Conservation (phyloP, 2,113 vertebrate genomes). For the Ammodytes dubius region DNA sequence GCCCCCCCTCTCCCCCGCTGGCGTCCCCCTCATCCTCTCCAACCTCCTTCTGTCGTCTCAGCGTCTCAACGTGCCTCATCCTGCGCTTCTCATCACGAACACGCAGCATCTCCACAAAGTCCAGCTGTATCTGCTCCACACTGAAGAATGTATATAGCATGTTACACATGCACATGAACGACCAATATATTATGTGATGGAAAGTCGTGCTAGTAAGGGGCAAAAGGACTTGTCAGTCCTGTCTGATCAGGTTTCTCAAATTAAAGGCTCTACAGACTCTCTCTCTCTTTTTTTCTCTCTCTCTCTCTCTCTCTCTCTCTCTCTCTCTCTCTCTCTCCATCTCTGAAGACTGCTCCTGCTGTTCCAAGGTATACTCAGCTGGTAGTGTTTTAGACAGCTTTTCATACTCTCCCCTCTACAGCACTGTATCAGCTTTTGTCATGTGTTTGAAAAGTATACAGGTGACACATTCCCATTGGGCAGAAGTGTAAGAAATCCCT, state of each 20-base stretch:
- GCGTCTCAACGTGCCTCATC: slow-evolving; percentile 76
- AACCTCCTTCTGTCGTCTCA: slow-evolving; percentile 74
- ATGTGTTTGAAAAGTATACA: slow-evolving; percentile 38
- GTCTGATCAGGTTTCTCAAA: slow-evolving; percentile 58
- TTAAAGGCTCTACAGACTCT: slow-evolving; percentile 42
- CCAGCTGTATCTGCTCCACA: slow-evolving; percentile 73
- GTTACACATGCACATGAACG: not conserved
- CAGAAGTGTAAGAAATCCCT: slow-evolving; percentile 44
- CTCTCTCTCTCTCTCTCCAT: slow-evolving; percentile 32
- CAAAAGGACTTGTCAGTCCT: not conserved
- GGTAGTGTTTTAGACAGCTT: slow-evolving; percentile 42
- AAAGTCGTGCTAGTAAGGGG: not conserved
- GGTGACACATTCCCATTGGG: slow-evolving; percentile 45
- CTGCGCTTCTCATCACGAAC: slow-evolving; percentile 79
- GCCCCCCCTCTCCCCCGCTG: slow-evolving; percentile 8
- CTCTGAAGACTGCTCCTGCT: slow-evolving; percentile 59
- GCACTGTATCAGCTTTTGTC: slow-evolving; percentile 34
- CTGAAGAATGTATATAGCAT: slow-evolving; percentile 42
- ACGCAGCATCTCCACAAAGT: slow-evolving; percentile 81
- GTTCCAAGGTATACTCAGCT: slow-evolving; percentile 32
- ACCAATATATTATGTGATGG: slow-evolving; percentile 11
- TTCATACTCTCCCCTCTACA: slow-evolving; percentile 10
- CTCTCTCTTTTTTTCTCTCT: slow-evolving; percentile 27
- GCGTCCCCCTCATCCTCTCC: slow-evolving; percentile 46
- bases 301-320: slow-evolving; percentile 32